Base-by-base conservation (phyloP, 1,140 invertebrate genomes). In the Bombus sibiricus region DNA sequence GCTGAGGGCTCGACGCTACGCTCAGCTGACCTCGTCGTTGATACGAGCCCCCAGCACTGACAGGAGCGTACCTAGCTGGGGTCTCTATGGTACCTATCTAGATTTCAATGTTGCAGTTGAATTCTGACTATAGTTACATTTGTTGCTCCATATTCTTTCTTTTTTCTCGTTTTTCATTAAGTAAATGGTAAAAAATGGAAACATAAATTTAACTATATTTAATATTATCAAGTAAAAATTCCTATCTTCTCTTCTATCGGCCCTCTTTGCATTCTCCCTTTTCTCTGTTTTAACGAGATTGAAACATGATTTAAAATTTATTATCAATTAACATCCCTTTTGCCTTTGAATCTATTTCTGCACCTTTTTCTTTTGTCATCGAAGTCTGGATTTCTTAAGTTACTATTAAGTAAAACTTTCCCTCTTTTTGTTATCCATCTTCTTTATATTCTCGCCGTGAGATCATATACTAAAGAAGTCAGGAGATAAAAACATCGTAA, bases 11-110 rank as follows among this genome's bases (percentile, higher is more conserved):
- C 88, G 83, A 83, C 91, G 88, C 90, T 78, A 81, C 92, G 92
- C 92, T 94, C 93, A 93, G 93, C 94, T 95, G 94, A 93, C 92
- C 93, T 92, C 92, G 92, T 81, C 88, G 87, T 79, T 87, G 87
- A 86, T 86, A 83, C 84, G 80, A 83, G 83, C 87, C 83, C 84
- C 78, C 84, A 75, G 71, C 10, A 34, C 41, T 6, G 43, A 0
- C 83, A 90, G 81, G 57, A 15, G 15, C 89, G 89, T 62, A 47
- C 8, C 57, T 62, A 71, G 32, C 25, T 12, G 57, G 62, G 13
- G 13, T 22, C 13, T 12, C 15, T 3, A 12, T 22, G 41, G 28
- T 66, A 32, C 3, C n/a, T 5, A 53, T 53, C 6, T 53, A 22
- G 18, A 53, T 53, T 2, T 53, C 1, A 6, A 53, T 53, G 47